Evolutionary conservation across 35 echinoderm and acorn worm species (phyloP), one percentile per base, ranked within the genome.

Genomic region (Lytechinus variegatus): DNA sequence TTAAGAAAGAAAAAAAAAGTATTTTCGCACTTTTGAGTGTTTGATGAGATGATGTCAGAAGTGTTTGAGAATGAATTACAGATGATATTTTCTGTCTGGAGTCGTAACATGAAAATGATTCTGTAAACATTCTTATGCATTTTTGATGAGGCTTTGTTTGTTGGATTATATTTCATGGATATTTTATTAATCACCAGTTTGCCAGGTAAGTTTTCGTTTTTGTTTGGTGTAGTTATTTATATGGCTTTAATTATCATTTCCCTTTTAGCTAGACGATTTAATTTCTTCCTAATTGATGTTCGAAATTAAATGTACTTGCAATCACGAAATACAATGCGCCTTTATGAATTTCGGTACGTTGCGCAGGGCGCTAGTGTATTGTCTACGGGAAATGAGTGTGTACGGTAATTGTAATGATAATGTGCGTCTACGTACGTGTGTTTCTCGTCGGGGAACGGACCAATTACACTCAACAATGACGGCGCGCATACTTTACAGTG

Each of bases 81-180:
- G 61, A 21, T 2, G 13, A 71, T 71, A 71, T 71, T 71, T 71
- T 71, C 61, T 71, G 12, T 19, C 61, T 71, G 61, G 61, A 71
- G 16, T 71, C 61, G 12, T 21, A 71, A 19, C 33, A 44, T 44
- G 61, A 71, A 71, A 71, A 71, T 21, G 21, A 13, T 21, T 6
- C 61, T 71, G 61, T 71, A 71, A 71, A 71, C 61, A 71, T 71
- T 71, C 61, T 71, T 21, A 71, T 71, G 61, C 61, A 71, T 71
- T 71, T 71, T 71, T 71, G 14, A 71, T 71, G 61, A 71, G 24
- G 61, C 10, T 19, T 13, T 71, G 61, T 21, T 71, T 56, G 12
- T 71, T 71, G 61, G 61, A 71, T 56, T 71, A 71, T 71, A 71
- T 71, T 71, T 71, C 61, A 71, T 71, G 61, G 61, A 71, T 71